Evolutionary conservation across 2,888 invertebrate species (phyloP), one percentile per base, ranked within the genome.

Genomic region (Cataglyphis albicans): DNA sequence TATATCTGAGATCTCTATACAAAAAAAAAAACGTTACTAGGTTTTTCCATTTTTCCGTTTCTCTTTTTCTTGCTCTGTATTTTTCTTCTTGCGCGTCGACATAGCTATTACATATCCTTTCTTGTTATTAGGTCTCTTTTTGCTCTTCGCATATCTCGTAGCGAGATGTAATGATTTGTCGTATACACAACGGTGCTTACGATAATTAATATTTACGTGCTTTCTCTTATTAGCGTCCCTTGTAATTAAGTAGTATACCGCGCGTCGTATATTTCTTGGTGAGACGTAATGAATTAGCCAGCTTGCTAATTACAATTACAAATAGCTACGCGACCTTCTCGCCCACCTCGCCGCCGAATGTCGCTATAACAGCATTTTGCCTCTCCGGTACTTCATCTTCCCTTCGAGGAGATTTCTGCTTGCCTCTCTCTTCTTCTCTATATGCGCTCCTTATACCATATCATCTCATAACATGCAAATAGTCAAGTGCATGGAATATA

Each of bases 261-360:
- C 76, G 67, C 61, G 38, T 25, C 44, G 73, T 80, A 76, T 70
- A 76, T 87, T 88, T 85, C 86, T 87, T 86, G 63, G 65, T 48
- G 72, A 76, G 73, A 76, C 61, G 81, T 87, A 90, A 91, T 86
- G 88, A 90, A 91, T 91, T 86, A 86, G 85, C 68, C 78, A 76
- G 61, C 52, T 55, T 81, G 82, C 84, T 91, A 90, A 90, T 91
- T 89, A 90, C 89, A 88, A 91, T 91, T 87, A 90, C 88, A 88
- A 90, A 90, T 88, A 85, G 82, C 87, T 73, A 63, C 18, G 75
- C 63, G 84, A 84, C 52, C 87, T 82, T 82, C 64, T 70, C 81
- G 70, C 48, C 52, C 41, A 84, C 44, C 52, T 29, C 52, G 10
- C 52, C 64, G 65, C 67, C 52, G 65, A 76, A 55, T 38, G n/a